Base-by-base conservation (phyloP, 2,888 invertebrate species). In the Protonemura montana region DNA sequence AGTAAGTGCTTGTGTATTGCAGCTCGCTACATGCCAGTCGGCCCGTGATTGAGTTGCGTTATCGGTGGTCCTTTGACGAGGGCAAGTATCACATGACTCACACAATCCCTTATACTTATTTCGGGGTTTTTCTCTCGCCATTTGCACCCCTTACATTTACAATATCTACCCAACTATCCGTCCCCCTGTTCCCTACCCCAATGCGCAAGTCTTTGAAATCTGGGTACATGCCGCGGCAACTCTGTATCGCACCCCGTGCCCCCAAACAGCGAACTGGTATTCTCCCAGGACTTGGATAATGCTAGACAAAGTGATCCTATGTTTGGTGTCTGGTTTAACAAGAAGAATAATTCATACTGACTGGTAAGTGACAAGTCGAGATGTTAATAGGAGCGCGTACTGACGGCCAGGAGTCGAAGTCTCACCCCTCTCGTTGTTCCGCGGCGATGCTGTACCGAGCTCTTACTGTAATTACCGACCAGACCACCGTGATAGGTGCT, bases 281-380 rank as follows among this genome's bases (percentile, higher is more conserved):
- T 81, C 81, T 81, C 81, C 16, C 59, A 76, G 84, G 84, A 81
- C 3, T 81, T 5, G 29, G 28, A 59, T 59, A 78, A 27, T 27
- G 28, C 78, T 29, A 81, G 30, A 84, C 84, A 84, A 84, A 84
- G 82, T 87, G 86, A 86, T 87, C 84, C 78, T 85, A 86, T 87
- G 87, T 87, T 87, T 87, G 87, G 86, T 87, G 87, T 87, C 87
- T 87, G 82, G 86, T 87, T 87, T 87, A 85, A 86, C 83, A 85
- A 82, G 86, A 86, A 85, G 86, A 87, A 87, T 87, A 85, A 87
- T 87, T 87, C 87, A 87, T 87, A 85, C 81, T 35, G 87, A 84
- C 59, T 81, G n/a, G 59, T 41, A 76, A 42, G 35, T 78, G 76
- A 78, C 83, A 76, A 41, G 77, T 77, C 82, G 29, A 35, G 84